Percentiles rank a stretch among this genome's conserved stretches.
Evolutionary conservation across 2,113 vertebrate species (phyloP).

Genomic region (Microcebus murinus): DNA sequence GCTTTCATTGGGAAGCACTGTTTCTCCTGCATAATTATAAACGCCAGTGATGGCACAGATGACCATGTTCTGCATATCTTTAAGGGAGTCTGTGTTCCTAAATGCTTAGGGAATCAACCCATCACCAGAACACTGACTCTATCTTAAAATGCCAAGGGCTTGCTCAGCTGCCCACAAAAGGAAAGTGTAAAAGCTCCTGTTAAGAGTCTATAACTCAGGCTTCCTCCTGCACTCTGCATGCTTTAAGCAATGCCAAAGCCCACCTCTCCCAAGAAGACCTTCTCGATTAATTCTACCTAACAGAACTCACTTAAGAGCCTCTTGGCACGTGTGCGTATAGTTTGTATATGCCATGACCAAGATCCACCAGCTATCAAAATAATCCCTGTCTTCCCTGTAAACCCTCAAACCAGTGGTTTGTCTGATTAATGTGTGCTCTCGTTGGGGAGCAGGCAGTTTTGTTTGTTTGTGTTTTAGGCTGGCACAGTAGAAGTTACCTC

Average conservation of each 20-base stretch:
- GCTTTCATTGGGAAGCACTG: not conserved
- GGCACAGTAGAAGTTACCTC: not conserved
- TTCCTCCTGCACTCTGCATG: not conserved
- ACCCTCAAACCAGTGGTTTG: not conserved
- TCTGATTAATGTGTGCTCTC: not conserved
- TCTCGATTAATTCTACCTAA: not conserved
- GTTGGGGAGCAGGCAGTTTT: not conserved
- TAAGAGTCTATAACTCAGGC: not conserved
- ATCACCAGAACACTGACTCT: not conserved
- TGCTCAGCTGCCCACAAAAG: not conserved
- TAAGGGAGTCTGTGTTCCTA: too few relatives aligned
- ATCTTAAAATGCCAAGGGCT: not conserved
- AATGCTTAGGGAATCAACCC: not conserved
- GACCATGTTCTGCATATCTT: not conserved
- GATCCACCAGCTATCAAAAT: not conserved
- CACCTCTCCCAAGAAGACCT: not conserved
- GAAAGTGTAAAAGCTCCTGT: not conserved
- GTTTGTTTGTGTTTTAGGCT: not conserved
- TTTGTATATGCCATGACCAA: not conserved
- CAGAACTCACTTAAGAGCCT: not conserved
- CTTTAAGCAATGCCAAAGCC: too few relatives aligned
- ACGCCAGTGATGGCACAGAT: not conserved
- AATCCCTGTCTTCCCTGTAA: not conserved
- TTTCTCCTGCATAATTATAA: not conserved
- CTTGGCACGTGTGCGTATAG: fast-evolving